Conservation (phyloP, 2,113 vertebrate species). For the Donacobius atricapilla region DNA sequence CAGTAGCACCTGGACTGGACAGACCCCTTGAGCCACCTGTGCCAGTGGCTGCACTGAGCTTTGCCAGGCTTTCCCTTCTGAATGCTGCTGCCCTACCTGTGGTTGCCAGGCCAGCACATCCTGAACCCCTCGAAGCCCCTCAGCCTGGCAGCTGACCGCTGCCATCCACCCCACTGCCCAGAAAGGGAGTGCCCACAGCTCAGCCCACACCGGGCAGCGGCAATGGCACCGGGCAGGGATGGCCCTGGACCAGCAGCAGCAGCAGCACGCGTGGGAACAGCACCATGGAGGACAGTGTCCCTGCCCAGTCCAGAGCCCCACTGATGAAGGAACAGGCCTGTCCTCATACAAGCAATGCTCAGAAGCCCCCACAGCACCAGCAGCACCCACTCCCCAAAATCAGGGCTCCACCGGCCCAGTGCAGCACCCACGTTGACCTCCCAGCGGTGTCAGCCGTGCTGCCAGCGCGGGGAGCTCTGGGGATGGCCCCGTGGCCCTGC, state of each 20-base stretch:
- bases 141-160: not conserved
- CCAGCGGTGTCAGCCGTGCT: fast-evolving
- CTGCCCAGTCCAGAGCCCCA: not conserved
- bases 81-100: fast-evolving
- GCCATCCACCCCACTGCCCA: not conserved
- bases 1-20: not conserved
- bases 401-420: fast-evolving
- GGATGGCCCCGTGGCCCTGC: fast-evolving
- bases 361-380: not conserved
- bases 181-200: not conserved
- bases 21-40: not conserved
- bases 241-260: not conserved
- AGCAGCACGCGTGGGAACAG: no score
- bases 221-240: fast-evolving
- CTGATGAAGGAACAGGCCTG: not conserved
- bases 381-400: not conserved
- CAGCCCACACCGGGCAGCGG: not conserved
- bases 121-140: not conserved
- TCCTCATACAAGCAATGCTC: fast-evolving
- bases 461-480: fast-evolving
- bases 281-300: fast-evolving
- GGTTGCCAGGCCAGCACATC: not conserved
- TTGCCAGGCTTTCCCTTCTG: no score
- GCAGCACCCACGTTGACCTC: not conserved
- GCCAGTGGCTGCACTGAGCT: fast-evolving